These are phyloP conservation scores for Iselma pallidipennis DNA, from an alignment of 2,888 invertebrate genomes.

Conservation along the genomic window DNA sequence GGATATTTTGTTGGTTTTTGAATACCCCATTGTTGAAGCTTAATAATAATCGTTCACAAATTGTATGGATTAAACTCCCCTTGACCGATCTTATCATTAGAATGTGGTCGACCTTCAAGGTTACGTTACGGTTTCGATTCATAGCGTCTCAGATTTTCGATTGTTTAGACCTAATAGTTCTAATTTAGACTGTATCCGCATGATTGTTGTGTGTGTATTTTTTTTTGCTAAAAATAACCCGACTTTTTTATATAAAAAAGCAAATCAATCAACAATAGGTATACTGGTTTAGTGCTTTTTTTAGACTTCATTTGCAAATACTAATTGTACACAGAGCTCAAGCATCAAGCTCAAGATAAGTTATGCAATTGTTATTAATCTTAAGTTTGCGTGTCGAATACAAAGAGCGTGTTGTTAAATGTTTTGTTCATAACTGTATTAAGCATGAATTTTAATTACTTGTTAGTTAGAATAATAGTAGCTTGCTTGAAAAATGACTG, in stretches of 20 bases:
- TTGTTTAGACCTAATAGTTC: too few relatives aligned
- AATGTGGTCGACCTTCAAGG: slow-evolving; percentile 12
- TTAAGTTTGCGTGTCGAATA: background rate
- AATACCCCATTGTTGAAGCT: background rate
- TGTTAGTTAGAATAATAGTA: background rate
- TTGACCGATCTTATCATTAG: slow-evolving; percentile 22
- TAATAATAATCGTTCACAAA: background rate
- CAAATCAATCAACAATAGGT: background rate
- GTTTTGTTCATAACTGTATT: background rate
- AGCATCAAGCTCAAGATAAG: too few relatives aligned
- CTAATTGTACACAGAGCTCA: background rate
- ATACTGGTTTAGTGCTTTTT: background rate
- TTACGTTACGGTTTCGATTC: slow-evolving; percentile 9
- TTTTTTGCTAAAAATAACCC: too few relatives aligned
- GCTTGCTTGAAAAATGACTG: background rate
- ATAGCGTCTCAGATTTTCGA: too few relatives aligned
- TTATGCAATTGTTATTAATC: background rate
- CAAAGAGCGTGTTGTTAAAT: background rate
- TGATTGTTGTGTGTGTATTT: too few relatives aligned
- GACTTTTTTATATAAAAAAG: too few relatives aligned
- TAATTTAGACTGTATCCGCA: too few relatives aligned
- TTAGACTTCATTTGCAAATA: background rate
- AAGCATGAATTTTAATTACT: background rate
- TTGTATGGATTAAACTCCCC: slow-evolving; percentile 15
- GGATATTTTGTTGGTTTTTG: background rate